A percentile compares a stretch with the other conserved stretches of the same genome.
Conservation (phyloP, 2,888 invertebrate genomes). For the Leptopterna dolabrata region DNA sequence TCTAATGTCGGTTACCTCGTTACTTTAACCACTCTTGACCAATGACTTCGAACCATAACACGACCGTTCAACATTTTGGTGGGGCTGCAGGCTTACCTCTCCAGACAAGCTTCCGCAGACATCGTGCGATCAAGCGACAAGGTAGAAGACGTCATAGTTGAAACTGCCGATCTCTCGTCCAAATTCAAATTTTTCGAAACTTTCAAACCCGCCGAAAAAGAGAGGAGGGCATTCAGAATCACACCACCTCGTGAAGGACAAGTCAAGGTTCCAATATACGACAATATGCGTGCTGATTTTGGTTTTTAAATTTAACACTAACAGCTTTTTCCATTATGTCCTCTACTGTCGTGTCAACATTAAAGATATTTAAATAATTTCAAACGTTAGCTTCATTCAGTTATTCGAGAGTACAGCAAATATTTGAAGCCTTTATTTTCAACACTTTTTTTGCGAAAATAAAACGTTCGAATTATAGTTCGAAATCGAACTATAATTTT, state of each 20-base stretch:
- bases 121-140: conserved; percentile 80
- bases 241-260: conserved; percentile 88
- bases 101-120: conserved; percentile 72
- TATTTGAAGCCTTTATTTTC: too few relatives aligned
- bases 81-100: conserved; percentile 35
- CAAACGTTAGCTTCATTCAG: too few relatives aligned
- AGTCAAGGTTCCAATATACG: conserved; percentile 70
- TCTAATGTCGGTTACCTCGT: too few relatives aligned
- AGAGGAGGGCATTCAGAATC: conserved; percentile 83
- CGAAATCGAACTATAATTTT: too few relatives aligned
- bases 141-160: conserved; percentile 80
- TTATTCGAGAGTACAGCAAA: too few relatives aligned
- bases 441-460: too few relatives aligned
- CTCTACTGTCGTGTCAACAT: too few relatives aligned
- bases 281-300: neutral
- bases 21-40: too few relatives aligned
- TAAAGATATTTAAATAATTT: too few relatives aligned
- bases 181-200: conserved; percentile 93
- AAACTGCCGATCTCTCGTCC: conserved; percentile 85
- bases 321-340: neutral
- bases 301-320: neutral
- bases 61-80: neutral
- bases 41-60: too few relatives aligned
- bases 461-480: too few relatives aligned
- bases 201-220: conserved; percentile 78